Conservation (phyloP, 2,797 vertebrate species). For the Decapterus maruadsi region DNA sequence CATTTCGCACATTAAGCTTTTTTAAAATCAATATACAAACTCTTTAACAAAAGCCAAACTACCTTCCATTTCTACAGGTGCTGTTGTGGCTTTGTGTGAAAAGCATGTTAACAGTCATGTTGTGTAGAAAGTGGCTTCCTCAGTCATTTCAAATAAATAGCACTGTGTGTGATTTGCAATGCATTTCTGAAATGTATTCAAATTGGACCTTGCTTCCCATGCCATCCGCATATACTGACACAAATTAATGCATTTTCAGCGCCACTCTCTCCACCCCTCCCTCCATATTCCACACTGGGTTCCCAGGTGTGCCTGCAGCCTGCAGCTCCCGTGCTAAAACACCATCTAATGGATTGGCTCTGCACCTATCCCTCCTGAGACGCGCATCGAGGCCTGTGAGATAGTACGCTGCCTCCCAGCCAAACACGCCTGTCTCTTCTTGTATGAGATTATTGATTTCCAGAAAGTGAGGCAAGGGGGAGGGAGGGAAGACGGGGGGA, state of each 20-base stretch:
- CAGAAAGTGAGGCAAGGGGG: constrained; percentile 33
- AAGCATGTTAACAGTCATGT: no score
- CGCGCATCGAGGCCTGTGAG: constrained; percentile 19
- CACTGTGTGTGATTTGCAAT: not conserved
- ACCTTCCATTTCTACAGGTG: not conserved
- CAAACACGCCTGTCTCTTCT: constrained; percentile 46
- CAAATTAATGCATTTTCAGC: not conserved
- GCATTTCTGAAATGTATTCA: not conserved
- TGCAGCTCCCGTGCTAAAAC: constrained; percentile 63
- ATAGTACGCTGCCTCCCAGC: constrained; percentile 45
- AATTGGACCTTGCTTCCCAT: not conserved
- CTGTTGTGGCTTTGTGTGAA: not conserved
- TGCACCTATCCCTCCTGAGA: constrained; percentile 37
- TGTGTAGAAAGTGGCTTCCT: not conserved
- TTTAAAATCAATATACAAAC: not conserved
- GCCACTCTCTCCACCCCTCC: no score
- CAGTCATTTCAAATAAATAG: not conserved
- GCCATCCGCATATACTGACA: not conserved
- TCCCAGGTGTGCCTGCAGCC: constrained; percentile 55
- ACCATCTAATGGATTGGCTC: constrained; percentile 73
- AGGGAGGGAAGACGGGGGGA: constrained; percentile 9
- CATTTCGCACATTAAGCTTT: not conserved
- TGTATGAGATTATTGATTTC: constrained; percentile 75
- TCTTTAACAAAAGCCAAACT: not conserved
- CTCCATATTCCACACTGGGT: constrained; percentile 21